A percentile compares a stretch with the other conserved stretches of the same genome.
phyloP scores from a whole-genome alignment of 1,140 invertebrate genomes.

The Heliconius hermathena region DNA sequence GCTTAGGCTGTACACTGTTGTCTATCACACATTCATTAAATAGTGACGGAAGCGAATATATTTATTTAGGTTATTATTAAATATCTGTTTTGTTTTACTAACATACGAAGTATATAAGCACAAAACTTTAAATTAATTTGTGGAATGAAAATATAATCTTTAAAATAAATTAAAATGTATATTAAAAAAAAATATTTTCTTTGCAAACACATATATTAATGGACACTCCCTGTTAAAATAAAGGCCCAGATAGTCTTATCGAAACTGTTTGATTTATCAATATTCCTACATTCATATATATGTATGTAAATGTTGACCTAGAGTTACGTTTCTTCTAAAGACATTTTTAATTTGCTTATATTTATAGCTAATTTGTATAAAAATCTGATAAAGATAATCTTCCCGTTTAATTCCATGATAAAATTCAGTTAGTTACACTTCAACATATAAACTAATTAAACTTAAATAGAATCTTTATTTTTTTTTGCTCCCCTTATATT shows the following conservation, averaged over 20 bases:
- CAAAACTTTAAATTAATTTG: too few species aligned
- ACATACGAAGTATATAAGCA: too few species aligned
- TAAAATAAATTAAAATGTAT: not conserved
- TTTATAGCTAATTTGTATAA: too few species aligned
- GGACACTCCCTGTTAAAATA: not conserved
- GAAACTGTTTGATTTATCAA: too few species aligned
- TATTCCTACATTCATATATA: too few species aligned
- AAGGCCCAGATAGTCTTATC: not conserved
- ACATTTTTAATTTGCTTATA: too few species aligned
- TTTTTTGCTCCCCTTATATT: not conserved
- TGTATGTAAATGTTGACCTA: too few species aligned
- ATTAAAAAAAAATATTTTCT: not conserved
- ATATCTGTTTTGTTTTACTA: not conserved
- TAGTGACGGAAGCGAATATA: not conserved
- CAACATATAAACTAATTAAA: conserved; percentile 1
- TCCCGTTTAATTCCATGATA: not conserved
- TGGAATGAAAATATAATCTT: too few species aligned
- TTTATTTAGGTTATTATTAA: not conserved
- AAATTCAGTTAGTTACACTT: not conserved
- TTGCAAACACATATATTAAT: not conserved
- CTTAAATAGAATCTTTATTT: not conserved
- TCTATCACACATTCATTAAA: too few species aligned
- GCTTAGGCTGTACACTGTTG: too few species aligned
- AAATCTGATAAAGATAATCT: not conserved
- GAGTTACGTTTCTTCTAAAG: too few species aligned